Evolutionary conservation across 2,797 vertebrate genomes (phyloP).

Genomic region (Darevskia mixta): DNA sequence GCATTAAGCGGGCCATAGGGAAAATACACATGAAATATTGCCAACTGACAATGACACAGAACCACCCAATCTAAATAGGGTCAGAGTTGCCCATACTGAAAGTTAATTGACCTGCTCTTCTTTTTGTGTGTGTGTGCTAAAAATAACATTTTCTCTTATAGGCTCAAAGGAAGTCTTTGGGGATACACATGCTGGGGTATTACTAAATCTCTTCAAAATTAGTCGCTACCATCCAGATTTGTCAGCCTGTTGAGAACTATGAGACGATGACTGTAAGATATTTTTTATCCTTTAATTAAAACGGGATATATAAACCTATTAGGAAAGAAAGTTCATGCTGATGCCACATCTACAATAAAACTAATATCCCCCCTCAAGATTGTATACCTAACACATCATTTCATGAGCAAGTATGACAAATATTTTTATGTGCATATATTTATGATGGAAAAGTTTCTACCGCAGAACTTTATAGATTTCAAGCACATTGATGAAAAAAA

Average conservation of each 20-base stretch:
- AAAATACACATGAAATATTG: background rate
- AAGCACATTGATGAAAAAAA: background rate
- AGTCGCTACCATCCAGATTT: background rate
- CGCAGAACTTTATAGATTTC: background rate
- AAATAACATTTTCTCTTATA: background rate
- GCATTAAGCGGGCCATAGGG: background rate
- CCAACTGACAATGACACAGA: background rate
- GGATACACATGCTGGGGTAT: background rate
- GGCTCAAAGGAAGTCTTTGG: background rate
- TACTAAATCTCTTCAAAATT: conserved; percentile 27
- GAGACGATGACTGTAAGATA: background rate
- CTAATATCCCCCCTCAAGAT: too few relatives aligned
- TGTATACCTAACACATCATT: background rate
- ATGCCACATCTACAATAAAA: background rate
- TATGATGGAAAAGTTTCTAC: background rate
- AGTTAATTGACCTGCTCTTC: background rate
- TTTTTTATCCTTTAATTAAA: conserved; percentile 1
- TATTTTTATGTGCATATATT: background rate
- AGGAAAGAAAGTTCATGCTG: background rate
- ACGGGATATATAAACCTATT: background rate
- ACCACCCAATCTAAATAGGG: background rate
- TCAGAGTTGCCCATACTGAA: background rate
- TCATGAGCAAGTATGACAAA: background rate
- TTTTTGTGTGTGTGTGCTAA: background rate
- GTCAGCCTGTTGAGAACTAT: background rate